These are phyloP conservation scores for Ephydatia muelleri DNA, from an alignment of 37 sponge, comb jelly and placozoan species.

Conservation along the genomic window DNA sequence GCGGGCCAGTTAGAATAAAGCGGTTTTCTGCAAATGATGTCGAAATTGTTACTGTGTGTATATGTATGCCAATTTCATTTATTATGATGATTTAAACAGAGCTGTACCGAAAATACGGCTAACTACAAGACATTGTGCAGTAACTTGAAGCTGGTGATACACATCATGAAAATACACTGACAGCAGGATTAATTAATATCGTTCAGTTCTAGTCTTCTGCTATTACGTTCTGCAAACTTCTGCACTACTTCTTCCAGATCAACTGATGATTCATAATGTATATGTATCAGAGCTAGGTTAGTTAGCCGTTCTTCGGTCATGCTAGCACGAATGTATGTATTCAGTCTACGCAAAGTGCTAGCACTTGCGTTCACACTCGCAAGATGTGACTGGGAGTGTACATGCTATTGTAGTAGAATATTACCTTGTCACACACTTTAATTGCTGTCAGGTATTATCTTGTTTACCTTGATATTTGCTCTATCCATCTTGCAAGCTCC, in stretches of 20 bases:
- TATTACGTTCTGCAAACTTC: conserved; percentile 25
- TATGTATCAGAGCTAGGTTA: conserved; percentile 29
- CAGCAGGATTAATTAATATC: background rate
- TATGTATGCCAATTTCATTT: too few species aligned
- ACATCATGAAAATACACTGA: background rate
- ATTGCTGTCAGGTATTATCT: conserved; percentile 30
- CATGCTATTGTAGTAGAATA: conserved; percentile 40
- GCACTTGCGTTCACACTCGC: conserved; percentile 31
- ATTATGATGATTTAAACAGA: background rate
- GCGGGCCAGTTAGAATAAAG: too few species aligned
- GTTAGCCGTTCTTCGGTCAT: conserved; percentile 24
- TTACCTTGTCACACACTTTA: conserved; percentile 23
- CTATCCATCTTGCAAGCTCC: conserved; percentile 29
- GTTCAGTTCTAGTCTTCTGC: conserved; percentile 18
- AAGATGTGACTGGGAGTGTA: conserved; percentile 38
- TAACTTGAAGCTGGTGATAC: background rate
- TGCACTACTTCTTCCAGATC: conserved; percentile 28
- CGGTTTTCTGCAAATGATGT: too few species aligned
- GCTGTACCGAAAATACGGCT: background rate
- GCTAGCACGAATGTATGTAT: conserved; percentile 13
- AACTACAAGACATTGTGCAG: background rate
- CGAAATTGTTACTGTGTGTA: too few species aligned
- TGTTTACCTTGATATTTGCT: conserved; percentile 1
- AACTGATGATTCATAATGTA: conserved; percentile 15
- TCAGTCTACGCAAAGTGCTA: conserved; percentile 9